Percentiles rank a stretch among this genome's conserved stretches.
Evolutionary conservation across 2,888 invertebrate species (phyloP).

Genomic region (Strigamia transsilvanica): DNA sequence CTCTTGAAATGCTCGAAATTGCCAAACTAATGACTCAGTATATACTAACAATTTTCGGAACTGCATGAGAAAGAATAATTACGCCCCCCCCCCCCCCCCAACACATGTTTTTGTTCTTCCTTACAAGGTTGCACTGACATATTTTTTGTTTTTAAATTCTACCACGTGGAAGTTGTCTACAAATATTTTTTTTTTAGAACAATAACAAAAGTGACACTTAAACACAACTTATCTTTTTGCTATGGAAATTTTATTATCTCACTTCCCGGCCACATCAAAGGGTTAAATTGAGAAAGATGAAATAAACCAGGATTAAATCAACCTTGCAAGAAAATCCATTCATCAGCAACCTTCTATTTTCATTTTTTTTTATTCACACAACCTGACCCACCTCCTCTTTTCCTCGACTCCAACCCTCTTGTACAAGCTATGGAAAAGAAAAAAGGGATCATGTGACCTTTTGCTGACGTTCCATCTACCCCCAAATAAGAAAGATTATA

Average conservation of each 20-base stretch:
- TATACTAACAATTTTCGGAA: neutral
- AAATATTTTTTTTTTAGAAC: neutral
- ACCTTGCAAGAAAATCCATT: slow-evolving; percentile 6
- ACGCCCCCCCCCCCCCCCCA: neutral
- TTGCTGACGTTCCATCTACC: neutral
- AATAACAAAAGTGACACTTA: neutral
- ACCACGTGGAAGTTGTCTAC: neutral
- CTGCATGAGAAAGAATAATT: neutral
- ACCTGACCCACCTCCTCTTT: slow-evolving; percentile 21
- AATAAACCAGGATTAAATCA: slow-evolving; percentile 43
- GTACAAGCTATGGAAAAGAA: neutral
- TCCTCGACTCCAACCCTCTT: slow-evolving; percentile 9
- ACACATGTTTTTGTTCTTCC: neutral
- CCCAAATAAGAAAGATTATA: neutral
- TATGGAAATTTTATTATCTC: slow-evolving; percentile 32
- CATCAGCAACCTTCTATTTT: slow-evolving; percentile 6
- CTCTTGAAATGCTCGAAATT: neutral
- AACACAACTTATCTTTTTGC: neutral
- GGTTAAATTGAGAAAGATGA: slow-evolving; percentile 23
- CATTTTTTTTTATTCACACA: neutral
- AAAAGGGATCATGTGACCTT: neutral
- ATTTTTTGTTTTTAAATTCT: neutral
- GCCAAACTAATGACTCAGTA: neutral
- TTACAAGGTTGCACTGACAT: slow-evolving; percentile 25
- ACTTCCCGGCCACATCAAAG: slow-evolving; percentile 35